phyloP scores from a whole-genome alignment of 2,797 vertebrate genomes.

The Semaprochilodus insignis region DNA sequence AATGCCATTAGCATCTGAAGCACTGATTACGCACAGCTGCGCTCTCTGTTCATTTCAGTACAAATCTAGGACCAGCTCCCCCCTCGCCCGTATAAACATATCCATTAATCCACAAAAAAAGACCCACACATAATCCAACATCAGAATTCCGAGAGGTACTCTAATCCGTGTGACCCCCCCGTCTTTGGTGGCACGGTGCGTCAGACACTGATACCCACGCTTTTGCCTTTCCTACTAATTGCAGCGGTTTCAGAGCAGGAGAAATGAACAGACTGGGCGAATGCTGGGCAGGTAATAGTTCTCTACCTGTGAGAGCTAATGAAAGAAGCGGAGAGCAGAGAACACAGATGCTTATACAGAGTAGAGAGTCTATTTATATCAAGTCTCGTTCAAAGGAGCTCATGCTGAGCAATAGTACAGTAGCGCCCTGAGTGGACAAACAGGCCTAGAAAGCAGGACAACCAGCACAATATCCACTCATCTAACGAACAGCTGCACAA shows the following conservation, averaged over 20 bases:
- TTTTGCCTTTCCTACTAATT: neutral
- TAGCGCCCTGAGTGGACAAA: slow-evolving; percentile 59
- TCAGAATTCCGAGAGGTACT: neutral
- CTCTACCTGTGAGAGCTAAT: slow-evolving; percentile 11
- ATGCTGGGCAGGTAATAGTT: neutral
- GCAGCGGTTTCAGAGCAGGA: slow-evolving; percentile 15
- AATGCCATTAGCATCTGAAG: slow-evolving; percentile 5
- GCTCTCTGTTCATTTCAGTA: neutral
- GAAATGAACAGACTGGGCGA: slow-evolving; percentile 38
- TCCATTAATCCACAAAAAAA: neutral
- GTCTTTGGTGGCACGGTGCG: neutral
- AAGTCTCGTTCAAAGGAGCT: neutral
- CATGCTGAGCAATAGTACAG: neutral
- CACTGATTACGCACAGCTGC: slow-evolving; percentile 11
- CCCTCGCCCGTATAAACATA: neutral
- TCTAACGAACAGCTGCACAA: too few relatives aligned
- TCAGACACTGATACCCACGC: neutral
- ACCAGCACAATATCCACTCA: neutral
- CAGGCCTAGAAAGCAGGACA: slow-evolving; percentile 31
- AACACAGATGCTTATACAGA: slow-evolving; percentile 10
- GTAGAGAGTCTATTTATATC: neutral
- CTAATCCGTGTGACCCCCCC: neutral
- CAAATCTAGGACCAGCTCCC: neutral
- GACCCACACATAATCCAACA: neutral
- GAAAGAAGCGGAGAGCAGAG: slow-evolving; percentile 5